Base-by-base conservation (phyloP, 2,113 vertebrate genomes). In the Perccottus glenii region DNA sequence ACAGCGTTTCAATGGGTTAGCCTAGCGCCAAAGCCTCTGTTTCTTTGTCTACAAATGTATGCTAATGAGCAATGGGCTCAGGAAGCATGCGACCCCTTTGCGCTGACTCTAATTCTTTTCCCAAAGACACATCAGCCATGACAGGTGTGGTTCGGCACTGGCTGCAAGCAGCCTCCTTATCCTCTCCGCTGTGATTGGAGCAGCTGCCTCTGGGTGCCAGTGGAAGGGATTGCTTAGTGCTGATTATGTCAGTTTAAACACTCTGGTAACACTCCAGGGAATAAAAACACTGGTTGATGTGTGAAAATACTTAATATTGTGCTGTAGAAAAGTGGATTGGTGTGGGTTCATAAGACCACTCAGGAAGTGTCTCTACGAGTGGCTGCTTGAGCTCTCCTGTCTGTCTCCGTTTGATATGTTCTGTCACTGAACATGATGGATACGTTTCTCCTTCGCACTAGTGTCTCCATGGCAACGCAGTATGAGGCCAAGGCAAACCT, bases 41-140 rank as follows among this genome's bases (percentile, higher is more conserved):
- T 67, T 77, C 69, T 78, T 64, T 85, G 81, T 87, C 83, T 87
- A 80, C 74, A 82, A 70, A 87, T 86, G 80, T 71, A 80, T 85
- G 80, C 80, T 82, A 85, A 87, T 84, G 67, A 82, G 65, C 4
- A n/a, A 11, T 42, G 68, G 64, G 52, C 55, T 69, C 11, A 10
- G 67, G 19, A 81, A 70, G 57, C 46, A 0, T 55, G 70, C 52
- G 33, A 78, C 70, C 83, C 67, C 67, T 64, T 51, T 52, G 48
- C 58, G 62, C 73, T 69, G 53, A 27, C 53, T 74, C 56, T 78
- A 74, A 82, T 79, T 60, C 64, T 48, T 57, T 77, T 77, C 73
- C 67, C 43, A 1, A 70, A 65, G 81, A 79, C 80, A 65, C 69
- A 27, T 70, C 52, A 48, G 67, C 76, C 59, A 71, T 75, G 65